phyloP scores from a whole-genome alignment of 2,113 vertebrate genomes.

The Osmerus mordax region DNA sequence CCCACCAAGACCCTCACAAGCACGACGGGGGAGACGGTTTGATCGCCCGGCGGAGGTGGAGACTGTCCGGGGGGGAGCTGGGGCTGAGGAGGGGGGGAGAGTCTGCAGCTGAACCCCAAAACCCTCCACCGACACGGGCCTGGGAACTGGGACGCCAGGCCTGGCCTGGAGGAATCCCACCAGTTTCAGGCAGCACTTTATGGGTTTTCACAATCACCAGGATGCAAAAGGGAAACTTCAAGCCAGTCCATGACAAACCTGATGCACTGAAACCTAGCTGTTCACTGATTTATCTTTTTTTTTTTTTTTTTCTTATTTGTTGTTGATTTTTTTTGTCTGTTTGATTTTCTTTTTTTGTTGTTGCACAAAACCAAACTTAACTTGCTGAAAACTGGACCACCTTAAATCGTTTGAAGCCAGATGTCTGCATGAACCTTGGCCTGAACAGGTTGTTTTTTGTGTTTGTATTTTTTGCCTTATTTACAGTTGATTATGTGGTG shows the following conservation, averaged over 20 bases:
- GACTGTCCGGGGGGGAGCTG: too few species aligned
- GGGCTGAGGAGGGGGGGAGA: too few species aligned
- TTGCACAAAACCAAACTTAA: constrained; percentile 45
- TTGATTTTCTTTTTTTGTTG: constrained; percentile 5
- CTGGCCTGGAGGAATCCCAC: constrained; percentile 13
- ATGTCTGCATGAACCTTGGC: constrained; percentile 49
- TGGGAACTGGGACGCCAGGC: neutral
- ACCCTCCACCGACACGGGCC: too few species aligned
- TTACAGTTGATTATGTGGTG: constrained; percentile 51
- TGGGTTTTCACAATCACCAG: constrained; percentile 31
- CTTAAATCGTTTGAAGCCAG: constrained; percentile 46
- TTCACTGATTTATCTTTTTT: constrained; percentile 13
- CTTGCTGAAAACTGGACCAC: constrained; percentile 42
- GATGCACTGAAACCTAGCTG: constrained; percentile 21
- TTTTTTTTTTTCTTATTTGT: neutral
- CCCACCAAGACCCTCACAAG: constrained; percentile 5
- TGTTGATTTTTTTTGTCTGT: constrained; percentile 8
- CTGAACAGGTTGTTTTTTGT: constrained; percentile 1
- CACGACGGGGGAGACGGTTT: constrained; percentile 2
- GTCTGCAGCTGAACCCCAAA: too few species aligned
- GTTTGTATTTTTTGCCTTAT: constrained; percentile 57
- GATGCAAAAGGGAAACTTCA: constrained; percentile 51
- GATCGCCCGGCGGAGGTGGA: too few species aligned
- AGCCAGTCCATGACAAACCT: constrained; percentile 34
- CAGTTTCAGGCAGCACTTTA: constrained; percentile 29